These are phyloP conservation scores for Drosophila auraria DNA, from an alignment of 1,140 invertebrate genomes.

Conservation along the genomic window DNA sequence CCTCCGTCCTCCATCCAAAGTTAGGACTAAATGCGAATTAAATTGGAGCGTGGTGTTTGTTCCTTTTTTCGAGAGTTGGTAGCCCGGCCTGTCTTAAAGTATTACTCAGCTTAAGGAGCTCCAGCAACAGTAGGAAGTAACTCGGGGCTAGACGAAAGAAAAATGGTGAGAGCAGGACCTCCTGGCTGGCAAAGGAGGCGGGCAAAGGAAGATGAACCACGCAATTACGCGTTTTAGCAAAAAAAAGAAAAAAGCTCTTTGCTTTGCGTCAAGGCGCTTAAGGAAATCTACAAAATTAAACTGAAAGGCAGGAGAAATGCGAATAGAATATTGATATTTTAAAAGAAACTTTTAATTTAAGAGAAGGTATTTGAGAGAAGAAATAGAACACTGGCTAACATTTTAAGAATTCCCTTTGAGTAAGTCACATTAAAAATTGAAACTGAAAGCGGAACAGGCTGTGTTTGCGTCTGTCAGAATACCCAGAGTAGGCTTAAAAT, in stretches of 20 bases:
- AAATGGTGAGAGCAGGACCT: background rate
- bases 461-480: too few species aligned
- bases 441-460: background rate
- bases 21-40: constrained; percentile 74
- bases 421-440: background rate
- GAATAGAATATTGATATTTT: constrained; percentile 40
- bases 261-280: constrained; percentile 46
- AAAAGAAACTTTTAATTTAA: constrained; percentile 3
- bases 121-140: background rate
- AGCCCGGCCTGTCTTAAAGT: constrained; percentile 72
- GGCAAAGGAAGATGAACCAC: constrained; percentile 49
- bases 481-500: background rate
- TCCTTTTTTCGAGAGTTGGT: constrained; percentile 31
- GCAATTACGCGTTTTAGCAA: constrained; percentile 64
- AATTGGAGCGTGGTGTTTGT: constrained; percentile 65
- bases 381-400: too few species aligned
- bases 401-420: background rate
- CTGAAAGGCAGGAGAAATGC: constrained; percentile 29
- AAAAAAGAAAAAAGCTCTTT: constrained; percentile 38
- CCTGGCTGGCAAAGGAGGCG: background rate
- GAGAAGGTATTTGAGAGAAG: background rate
- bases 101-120: constrained; percentile 66
- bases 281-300: constrained; percentile 68
- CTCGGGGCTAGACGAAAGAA: constrained; percentile 19
- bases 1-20: background rate